phyloP scores from a whole-genome alignment of 2,888 invertebrate genomes.

The Ischnus inquisitorius region DNA sequence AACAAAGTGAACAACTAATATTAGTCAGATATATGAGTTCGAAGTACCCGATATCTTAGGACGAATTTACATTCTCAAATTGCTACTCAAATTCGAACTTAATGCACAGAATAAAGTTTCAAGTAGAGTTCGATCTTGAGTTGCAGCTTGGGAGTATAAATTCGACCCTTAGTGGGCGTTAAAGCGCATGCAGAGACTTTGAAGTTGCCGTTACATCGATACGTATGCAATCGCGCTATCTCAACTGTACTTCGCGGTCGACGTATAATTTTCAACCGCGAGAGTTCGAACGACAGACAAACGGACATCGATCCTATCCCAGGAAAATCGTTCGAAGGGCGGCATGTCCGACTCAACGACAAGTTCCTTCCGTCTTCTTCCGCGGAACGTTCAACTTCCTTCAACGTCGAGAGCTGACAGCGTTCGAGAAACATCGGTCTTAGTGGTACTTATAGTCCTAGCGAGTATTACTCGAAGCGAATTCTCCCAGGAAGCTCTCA shows the following conservation, averaged over 20 bases:
- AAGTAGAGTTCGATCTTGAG: too few species aligned
- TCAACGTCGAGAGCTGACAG: constrained; percentile 15
- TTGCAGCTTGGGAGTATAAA: too few species aligned
- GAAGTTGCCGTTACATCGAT: neutral
- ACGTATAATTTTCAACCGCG: constrained; percentile 23
- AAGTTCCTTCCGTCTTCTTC: constrained; percentile 16
- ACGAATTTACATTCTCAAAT: too few species aligned
- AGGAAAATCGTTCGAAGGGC: constrained; percentile 14
- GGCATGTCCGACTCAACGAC: constrained; percentile 13
- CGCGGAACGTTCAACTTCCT: constrained; percentile 8
- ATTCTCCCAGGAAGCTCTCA: constrained; percentile 9
- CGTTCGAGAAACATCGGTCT: constrained; percentile 27
- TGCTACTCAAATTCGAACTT: too few species aligned
- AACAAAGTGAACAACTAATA: constrained; percentile 1
- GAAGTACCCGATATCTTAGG: constrained; percentile 6
- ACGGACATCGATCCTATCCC: constrained; percentile 31
- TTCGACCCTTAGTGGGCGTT: neutral
- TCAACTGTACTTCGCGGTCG: neutral
- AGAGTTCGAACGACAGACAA: constrained; percentile 23
- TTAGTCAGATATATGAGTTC: neutral
- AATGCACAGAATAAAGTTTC: too few species aligned
- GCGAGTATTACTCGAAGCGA: neutral
- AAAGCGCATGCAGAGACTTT: neutral
- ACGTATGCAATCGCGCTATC: neutral
- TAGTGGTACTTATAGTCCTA: constrained; percentile 6